Conservation (phyloP, 2,888 invertebrate species). For the Meganola albula region DNA sequence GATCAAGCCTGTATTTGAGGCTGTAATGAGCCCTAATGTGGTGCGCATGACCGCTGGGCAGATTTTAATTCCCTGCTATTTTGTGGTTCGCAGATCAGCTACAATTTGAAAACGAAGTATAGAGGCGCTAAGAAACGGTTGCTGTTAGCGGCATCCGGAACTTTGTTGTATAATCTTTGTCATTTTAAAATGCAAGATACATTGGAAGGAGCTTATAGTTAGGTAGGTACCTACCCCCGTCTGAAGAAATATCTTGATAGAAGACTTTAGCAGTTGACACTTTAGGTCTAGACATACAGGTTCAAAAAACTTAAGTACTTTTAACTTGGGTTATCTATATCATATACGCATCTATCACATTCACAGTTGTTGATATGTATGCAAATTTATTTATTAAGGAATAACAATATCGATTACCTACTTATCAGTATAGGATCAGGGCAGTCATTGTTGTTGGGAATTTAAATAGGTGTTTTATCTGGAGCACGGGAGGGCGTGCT, state of each 20-base stretch:
- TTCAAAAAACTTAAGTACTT: no score
- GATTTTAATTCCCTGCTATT: slow-evolving; percentile 36
- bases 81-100: slow-evolving; percentile 31
- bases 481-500: slow-evolving; percentile 30
- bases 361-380: no score
- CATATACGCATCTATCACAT: no score
- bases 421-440: slow-evolving; percentile 29
- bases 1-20: slow-evolving; percentile 29
- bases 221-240: no score
- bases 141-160: neutral
- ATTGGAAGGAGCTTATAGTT: no score
- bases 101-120: slow-evolving; percentile 16
- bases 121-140: slow-evolving; percentile 6
- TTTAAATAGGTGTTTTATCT: slow-evolving; percentile 34
- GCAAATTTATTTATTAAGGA: slow-evolving; percentile 23
- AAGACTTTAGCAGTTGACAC: no score
- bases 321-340: no score
- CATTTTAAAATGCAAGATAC: no score
- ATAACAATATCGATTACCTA: slow-evolving; percentile 20
- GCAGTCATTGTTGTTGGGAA: slow-evolving; percentile 27
- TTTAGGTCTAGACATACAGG: no score
- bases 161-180: no score
- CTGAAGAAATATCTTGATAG: no score
- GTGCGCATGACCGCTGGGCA: slow-evolving; percentile 19
- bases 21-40: slow-evolving; percentile 38